Conservation (phyloP, 1,140 invertebrate species). For the Macrobrachium rosenbergii region DNA sequence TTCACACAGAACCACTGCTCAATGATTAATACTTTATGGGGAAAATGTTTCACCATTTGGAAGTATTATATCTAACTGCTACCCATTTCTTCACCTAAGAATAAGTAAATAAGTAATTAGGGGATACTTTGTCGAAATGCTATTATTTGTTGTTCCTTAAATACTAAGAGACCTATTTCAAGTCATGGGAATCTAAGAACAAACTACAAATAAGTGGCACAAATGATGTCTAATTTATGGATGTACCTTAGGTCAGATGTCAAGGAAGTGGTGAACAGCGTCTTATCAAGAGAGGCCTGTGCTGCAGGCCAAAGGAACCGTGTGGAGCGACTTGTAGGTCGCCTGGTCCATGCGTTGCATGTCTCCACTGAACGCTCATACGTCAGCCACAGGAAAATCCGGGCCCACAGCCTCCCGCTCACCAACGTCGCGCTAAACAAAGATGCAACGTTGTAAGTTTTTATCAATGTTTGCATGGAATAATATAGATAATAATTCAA, state of each 20-base stretch:
- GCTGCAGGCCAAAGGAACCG: slow-evolving; percentile 16
- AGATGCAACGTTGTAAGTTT: slow-evolving; percentile 29
- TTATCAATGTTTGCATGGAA: not conserved
- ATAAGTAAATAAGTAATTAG: too few relatives aligned
- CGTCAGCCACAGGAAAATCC: slow-evolving; percentile 29
- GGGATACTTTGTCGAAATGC: too few relatives aligned
- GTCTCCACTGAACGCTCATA: slow-evolving; percentile 1
- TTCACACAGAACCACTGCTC: too few relatives aligned
- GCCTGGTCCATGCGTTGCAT: slow-evolving; percentile 22
- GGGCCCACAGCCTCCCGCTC: slow-evolving; percentile 37
- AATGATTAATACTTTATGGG: too few relatives aligned
- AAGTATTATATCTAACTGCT: too few relatives aligned
- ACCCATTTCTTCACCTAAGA: too few relatives aligned
- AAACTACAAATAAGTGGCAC: not conserved
- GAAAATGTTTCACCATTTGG: too few relatives aligned
- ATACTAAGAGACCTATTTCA: too few relatives aligned
- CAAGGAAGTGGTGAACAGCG: slow-evolving; percentile 6
- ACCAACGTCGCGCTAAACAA: slow-evolving; percentile 44
- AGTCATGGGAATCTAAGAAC: not conserved
- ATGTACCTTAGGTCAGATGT: slow-evolving; percentile 17
- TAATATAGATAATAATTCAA: not conserved
- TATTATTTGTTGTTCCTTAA: too few relatives aligned
- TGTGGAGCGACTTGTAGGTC: slow-evolving; percentile 34
- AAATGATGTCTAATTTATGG: too few relatives aligned
- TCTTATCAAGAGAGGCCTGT: not conserved